Conservation (phyloP, 2,797 vertebrate species). For the Labeo calbasu region DNA sequence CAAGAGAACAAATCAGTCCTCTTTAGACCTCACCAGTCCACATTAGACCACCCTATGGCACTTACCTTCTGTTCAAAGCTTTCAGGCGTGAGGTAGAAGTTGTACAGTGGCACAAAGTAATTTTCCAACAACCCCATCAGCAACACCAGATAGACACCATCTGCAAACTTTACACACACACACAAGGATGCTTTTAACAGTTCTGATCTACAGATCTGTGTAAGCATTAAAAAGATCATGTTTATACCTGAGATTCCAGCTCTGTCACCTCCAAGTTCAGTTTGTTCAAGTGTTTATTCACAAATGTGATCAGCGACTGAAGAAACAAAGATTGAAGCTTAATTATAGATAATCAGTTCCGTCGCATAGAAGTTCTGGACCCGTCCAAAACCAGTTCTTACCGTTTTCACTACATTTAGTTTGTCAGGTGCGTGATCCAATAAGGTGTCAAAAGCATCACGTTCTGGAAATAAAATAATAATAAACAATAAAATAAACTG, state of each 20-base stretch:
- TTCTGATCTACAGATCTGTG: not conserved
- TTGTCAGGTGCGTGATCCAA: conserved; percentile 97
- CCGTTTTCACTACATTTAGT: conserved; percentile 97
- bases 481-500: not conserved
- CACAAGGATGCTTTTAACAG: not conserved
- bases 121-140: conserved; percentile 96
- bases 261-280: conserved; percentile 96
- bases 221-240: not conserved
- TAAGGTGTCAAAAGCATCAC: conserved; percentile 95
- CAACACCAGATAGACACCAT: conserved; percentile 95
- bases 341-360: not conserved
- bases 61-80: conserved; percentile 95
- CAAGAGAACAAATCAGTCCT: not conserved
- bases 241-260: conserved; percentile 91
- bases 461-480: conserved; percentile 75
- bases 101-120: conserved; percentile 95
- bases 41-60: not conserved
- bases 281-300: conserved; percentile 98
- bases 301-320: conserved; percentile 96
- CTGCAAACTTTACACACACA: conserved; percentile 86
- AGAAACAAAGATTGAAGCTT: conserved; percentile 6
- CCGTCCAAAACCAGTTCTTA: conserved; percentile 62
- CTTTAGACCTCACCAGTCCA: not conserved
- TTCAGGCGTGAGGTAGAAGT: conserved; percentile 96
- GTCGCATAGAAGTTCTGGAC: not conserved